phyloP scores from a whole-genome alignment of 2,888 invertebrate genomes.

The Hybos culiciformis region DNA sequence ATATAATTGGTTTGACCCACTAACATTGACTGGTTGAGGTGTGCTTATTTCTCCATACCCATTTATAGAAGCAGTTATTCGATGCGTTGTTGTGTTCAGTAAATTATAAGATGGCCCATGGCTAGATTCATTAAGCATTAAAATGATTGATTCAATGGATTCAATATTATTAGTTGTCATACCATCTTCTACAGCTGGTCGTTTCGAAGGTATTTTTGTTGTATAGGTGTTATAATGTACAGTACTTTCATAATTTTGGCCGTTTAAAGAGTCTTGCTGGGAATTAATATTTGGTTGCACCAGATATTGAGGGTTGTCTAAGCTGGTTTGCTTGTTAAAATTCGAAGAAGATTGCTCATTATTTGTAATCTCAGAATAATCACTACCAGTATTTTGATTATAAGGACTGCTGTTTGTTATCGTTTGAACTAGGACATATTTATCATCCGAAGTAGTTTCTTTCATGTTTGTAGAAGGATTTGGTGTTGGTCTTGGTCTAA shows the following conservation, averaged over 20 bases:
- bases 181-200: constrained; percentile 17
- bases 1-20: constrained; percentile 10
- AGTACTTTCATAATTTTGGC: constrained; percentile 33
- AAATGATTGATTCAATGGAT: constrained; percentile 46
- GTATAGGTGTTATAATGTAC: too few species aligned
- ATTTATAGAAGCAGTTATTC: constrained; percentile 16
- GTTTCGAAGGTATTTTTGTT: constrained; percentile 14
- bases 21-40: constrained; percentile 15
- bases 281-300: constrained; percentile 15
- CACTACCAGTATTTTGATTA: too few species aligned
- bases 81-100: constrained; percentile 17
- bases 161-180: constrained; percentile 32
- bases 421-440: constrained; percentile 29
- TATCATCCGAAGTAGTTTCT: constrained; percentile 39
- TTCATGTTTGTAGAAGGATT: constrained; percentile 29
- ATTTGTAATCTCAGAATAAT: too few species aligned
- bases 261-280: constrained; percentile 21
- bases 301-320: too few species aligned
- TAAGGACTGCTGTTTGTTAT: constrained; percentile 16
- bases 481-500: constrained; percentile 40
- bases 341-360: too few species aligned
- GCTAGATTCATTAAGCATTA: constrained; percentile 44
- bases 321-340: too few species aligned
- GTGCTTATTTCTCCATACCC: constrained; percentile 25
- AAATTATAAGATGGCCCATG: constrained; percentile 32